Evolutionary conservation across 2,888 invertebrate species (phyloP), one percentile per base, ranked within the genome.

Genomic region (Synergus itoensis): DNA sequence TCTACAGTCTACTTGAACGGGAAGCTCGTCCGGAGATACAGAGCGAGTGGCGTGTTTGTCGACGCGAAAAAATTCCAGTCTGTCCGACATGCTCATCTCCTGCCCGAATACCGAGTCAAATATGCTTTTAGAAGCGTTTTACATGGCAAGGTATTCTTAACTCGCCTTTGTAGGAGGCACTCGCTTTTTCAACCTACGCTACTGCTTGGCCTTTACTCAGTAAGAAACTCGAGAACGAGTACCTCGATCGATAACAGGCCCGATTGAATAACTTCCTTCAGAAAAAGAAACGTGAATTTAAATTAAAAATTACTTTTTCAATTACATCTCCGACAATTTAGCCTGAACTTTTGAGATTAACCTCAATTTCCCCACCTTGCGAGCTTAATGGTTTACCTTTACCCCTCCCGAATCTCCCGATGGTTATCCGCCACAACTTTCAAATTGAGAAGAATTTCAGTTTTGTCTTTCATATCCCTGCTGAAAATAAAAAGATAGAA

Each of bases 81-180:
- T 73, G 73, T 73, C 73, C 73, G 36, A 73, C 73, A 57, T 73
- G 73, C 73, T 73, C 73, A 73, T 73, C 83, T 67, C 78, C 77
- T 82, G 82, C 80, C 82, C 82, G 84, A 89, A 90, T 89, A 84
- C 89, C 87, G 79, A 80, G 88, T 83, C 88, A 90, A 90, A 90
- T 90, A 90, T 90, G 89, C 89, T 88, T 88, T 89, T 88, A 89
- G 87, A 87, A 88, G 87, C 82, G 84, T 84, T 82, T 81, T 83
- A 86, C 86, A 82, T 87, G 82, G 81, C 81, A 80, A 83, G 88
- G 86, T 88, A 89, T 90, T 90, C 89, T 88, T 87, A 86, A 85
- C 86, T 86, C 80, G 84, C 83, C 86, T 87, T 87, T 86, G 86
- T 83, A 64, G 60, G 57, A 63, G 64, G 75, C 77, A 28, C 40